Evolutionary conservation across 2,797 vertebrate genomes (phyloP), one percentile per base, ranked within the genome.

Genomic region (Distichodus sexfasciatus): DNA sequence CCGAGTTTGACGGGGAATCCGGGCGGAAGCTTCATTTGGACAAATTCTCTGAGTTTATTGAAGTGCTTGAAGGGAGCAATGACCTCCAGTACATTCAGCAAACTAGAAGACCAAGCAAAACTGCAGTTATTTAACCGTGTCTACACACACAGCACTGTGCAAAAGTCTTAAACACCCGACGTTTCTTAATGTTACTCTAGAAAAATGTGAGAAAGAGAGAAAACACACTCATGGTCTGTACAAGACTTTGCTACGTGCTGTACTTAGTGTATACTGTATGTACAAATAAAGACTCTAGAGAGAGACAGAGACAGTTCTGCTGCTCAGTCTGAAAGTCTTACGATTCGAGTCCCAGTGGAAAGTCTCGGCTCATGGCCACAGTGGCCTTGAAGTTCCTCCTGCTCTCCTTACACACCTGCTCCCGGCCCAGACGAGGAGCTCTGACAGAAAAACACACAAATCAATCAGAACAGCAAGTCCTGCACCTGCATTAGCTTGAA

Each of bases 1-100:
- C 95, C 96, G 62, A 98, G 84, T 83, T 98, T 98, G 79, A 98
- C 95, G 77, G 96, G 96, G 83, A 98, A 98, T 66, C 96, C 96
- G 14, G 96, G 96, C 14, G 96, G 96, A 84, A 98, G 95, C 79
- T 98, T 98, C 96, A 98, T 96, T 85, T 98, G 96, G 76, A 98
- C 95, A 81, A 98, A 98, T 88, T 98, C 96, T 86, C 95, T 81
- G 81, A 98, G 94, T 86, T 98, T 98, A 92, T 96, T 98, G 94
- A 98, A 98, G 91, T 98, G 96, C 91, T 98, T 98, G 90, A 98
- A 98, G 43, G 96, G 96, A 73, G 96, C 96, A 57, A 98, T 90
- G 76, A 98, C 94, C 89, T 98, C 96, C 90, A 98, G 89, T 84
- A 98, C 95, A 85, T 97, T 98, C 83, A 98, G 87, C 83, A 98